Conservation (phyloP, 2,113 vertebrate species). For the Thamnaconus septentrionalis region DNA sequence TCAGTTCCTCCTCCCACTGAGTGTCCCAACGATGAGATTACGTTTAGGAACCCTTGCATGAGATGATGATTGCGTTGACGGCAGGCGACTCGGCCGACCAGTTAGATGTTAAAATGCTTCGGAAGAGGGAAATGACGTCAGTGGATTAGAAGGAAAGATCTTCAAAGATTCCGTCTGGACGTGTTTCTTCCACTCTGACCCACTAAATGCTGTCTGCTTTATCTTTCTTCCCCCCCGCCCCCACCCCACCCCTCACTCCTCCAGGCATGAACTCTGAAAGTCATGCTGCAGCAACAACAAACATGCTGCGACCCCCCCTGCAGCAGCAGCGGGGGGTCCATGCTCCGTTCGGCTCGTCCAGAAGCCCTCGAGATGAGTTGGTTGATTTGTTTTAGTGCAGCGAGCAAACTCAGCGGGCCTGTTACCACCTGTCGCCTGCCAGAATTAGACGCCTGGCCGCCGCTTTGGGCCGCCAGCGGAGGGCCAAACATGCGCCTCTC, state of each 20-base stretch:
- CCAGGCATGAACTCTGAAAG: too few relatives aligned
- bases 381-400: slow-evolving; percentile 36
- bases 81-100: too few relatives aligned
- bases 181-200: neutral
- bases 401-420: slow-evolving; percentile 54
- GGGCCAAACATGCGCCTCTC: neutral
- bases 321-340: neutral
- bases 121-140: slow-evolving; percentile 27
- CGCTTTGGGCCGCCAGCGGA: neutral
- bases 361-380: slow-evolving; percentile 42
- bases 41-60: too few relatives aligned
- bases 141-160: slow-evolving; percentile 15
- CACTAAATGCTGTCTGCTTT: neutral
- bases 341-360: slow-evolving; percentile 43
- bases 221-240: neutral
- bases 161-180: slow-evolving; percentile 28
- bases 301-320: too few relatives aligned
- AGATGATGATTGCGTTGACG: too few relatives aligned
- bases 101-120: neutral
- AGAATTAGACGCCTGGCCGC: slow-evolving; percentile 27
- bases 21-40: too few relatives aligned
- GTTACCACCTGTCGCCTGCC: slow-evolving; percentile 64
- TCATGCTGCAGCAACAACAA: too few relatives aligned
- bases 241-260: neutral
- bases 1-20: too few relatives aligned